Evolutionary conservation across 2,888 invertebrate genomes (phyloP).

Genomic region (Taphrorychus bicolor): DNA sequence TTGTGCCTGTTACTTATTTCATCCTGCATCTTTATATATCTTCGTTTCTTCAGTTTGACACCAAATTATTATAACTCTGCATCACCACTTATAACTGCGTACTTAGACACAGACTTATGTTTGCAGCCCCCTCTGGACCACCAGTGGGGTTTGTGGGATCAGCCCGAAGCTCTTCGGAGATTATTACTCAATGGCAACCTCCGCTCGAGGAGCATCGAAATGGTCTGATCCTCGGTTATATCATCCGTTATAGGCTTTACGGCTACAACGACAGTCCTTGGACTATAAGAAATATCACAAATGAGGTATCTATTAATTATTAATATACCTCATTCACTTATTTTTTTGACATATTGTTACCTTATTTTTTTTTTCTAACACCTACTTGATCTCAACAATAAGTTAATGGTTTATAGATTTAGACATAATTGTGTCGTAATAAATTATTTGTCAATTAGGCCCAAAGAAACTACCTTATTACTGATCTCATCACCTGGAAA

Average conservation of each 20-base stretch:
- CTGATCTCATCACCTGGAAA: slow-evolving; percentile 96
- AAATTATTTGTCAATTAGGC: slow-evolving; percentile 59
- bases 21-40: slow-evolving; percentile 1
- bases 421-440: not conserved
- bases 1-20: not conserved
- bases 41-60: slow-evolving; percentile 14
- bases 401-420: no score
- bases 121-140: slow-evolving; percentile 96
- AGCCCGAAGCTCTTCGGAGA: slow-evolving; percentile 92
- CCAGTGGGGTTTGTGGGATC: slow-evolving; percentile 95
- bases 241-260: slow-evolving; percentile 87
- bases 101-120: no score
- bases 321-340: not conserved
- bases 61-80: not conserved
- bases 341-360: not conserved
- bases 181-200: slow-evolving; percentile 97
- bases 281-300: slow-evolving; percentile 90
- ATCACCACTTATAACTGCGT: no score
- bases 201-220: slow-evolving; percentile 94
- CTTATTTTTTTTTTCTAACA: no score
- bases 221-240: slow-evolving; percentile 93
- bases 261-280: slow-evolving; percentile 94
- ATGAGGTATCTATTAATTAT: slow-evolving; percentile 64
- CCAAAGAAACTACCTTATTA: slow-evolving; percentile 87
- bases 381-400: no score